Base-by-base conservation (phyloP, 2,888 invertebrate species). In the Tiliacea citrago region DNA sequence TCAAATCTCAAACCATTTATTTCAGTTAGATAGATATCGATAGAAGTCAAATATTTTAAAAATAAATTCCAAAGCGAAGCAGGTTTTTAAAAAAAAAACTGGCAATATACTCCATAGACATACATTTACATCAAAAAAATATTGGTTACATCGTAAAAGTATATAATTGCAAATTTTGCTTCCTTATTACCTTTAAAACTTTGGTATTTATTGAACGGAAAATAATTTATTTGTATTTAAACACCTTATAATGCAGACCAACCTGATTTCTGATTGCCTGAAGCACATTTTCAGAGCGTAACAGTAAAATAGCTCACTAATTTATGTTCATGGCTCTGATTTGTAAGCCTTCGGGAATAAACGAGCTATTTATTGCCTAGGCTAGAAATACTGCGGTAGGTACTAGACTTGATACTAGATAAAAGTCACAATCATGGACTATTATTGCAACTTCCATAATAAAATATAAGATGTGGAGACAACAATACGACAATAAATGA, bases 261-360 rank as follows among this genome's bases (percentile, higher is more conserved):
- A 18, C 67, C 66, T 29, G 58, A 13, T 75, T 75, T 66, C 58
- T 60, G 66, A 35, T 60, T 13, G 77, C 75, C 77, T 62, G 77
- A 77, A 76, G 77, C 77, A 42, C 42, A 42, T 76, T 76, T 77
- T 77, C 68, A 68, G 77, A 77, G 47, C 39, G 47, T 45, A 61
- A 53, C 66, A 53, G 68, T 55, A 61, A 77, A 76, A 77, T 77
- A 49, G 61, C 77, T 39, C 18, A 47, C 61, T 55, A 76, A 77
- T 65, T 74, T 75, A 77, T 77, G 47, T 53, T 76, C 60, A 18
- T 47, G 39, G 61, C 39, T 29, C 13, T 24, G 49, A 60, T 53
- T 53, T 75, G 29, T 77, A 55, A 29, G 68, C 61, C 68, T 68
- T 55, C 47, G 55, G 58, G 70, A 65, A 68, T 77, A 68, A 53